Conservation (phyloP, 2,888 invertebrate genomes). For the Trachelus tabidus region DNA sequence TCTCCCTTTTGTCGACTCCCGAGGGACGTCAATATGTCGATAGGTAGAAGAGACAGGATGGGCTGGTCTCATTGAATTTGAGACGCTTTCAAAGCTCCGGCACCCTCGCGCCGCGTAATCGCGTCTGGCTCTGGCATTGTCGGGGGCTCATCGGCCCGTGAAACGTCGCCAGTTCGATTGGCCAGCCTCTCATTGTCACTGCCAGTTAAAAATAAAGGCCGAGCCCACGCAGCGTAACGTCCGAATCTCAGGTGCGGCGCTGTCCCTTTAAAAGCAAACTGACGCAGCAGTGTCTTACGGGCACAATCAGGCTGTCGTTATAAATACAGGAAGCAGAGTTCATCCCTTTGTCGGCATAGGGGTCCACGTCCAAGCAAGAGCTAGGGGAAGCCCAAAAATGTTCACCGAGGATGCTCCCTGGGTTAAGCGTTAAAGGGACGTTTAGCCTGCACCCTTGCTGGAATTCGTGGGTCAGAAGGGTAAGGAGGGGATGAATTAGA, state of each 20-base stretch:
- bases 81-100: constrained; percentile 34
- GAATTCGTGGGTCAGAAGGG: neutral
- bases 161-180: constrained; percentile 25
- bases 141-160: constrained; percentile 41
- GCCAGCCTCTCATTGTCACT: constrained; percentile 18
- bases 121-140: constrained; percentile 37
- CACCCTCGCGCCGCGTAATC: neutral
- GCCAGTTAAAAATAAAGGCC: constrained; percentile 1
- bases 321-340: neutral
- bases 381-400: neutral
- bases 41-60: constrained; percentile 34
- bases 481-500: neutral
- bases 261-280: neutral
- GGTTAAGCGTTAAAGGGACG: neutral
- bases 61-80: constrained; percentile 49
- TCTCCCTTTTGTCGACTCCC: neutral
- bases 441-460: neutral
- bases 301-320: neutral
- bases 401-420: neutral
- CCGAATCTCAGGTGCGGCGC: neutral
- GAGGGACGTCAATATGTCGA: neutral
- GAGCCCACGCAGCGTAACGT: neutral
- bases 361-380: neutral
- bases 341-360: neutral
- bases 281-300: neutral